Conservation (phyloP, 2,113 vertebrate genomes). For the Ceratotherium simum region DNA sequence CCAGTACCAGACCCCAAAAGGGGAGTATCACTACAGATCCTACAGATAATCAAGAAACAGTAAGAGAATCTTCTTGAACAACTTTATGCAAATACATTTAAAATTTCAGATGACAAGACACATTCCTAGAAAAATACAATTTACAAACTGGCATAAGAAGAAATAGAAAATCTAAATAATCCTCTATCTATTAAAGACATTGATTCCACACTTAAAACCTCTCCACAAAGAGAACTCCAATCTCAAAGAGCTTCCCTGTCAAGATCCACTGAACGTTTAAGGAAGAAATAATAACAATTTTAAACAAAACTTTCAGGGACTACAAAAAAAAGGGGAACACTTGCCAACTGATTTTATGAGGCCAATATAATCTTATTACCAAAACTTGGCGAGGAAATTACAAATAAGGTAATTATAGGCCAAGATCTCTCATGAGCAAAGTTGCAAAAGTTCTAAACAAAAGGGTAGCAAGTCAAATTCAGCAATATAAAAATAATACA, state of each 20-base stretch:
- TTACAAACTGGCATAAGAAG: constrained; percentile 13
- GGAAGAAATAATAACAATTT: constrained; percentile 42
- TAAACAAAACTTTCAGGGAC: constrained; percentile 24
- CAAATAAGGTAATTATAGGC: constrained; percentile 33
- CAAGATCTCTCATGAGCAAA: constrained; percentile 9
- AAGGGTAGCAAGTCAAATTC: constrained; percentile 46
- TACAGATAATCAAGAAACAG: neutral
- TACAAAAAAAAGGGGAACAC: neutral
- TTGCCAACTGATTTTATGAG: constrained; percentile 30
- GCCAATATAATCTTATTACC: constrained; percentile 48
- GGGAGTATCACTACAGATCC: neutral
- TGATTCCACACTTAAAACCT: neutral
- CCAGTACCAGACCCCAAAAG: neutral
- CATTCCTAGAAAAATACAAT: neutral
- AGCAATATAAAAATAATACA: constrained; percentile 24
- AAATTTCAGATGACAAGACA: constrained; percentile 23
- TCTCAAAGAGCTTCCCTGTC: neutral
- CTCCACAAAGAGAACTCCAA: neutral
- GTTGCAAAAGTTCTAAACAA: constrained; percentile 25
- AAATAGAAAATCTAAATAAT: constrained; percentile 58
- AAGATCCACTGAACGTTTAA: constrained; percentile 18
- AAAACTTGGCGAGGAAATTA: constrained; percentile 36
- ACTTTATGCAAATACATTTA: constrained; percentile 8
- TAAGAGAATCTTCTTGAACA: neutral
- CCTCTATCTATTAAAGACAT: neutral